These are phyloP conservation scores for Aethes cnicana DNA, from an alignment of 2,888 invertebrate genomes.

Conservation along the genomic window DNA sequence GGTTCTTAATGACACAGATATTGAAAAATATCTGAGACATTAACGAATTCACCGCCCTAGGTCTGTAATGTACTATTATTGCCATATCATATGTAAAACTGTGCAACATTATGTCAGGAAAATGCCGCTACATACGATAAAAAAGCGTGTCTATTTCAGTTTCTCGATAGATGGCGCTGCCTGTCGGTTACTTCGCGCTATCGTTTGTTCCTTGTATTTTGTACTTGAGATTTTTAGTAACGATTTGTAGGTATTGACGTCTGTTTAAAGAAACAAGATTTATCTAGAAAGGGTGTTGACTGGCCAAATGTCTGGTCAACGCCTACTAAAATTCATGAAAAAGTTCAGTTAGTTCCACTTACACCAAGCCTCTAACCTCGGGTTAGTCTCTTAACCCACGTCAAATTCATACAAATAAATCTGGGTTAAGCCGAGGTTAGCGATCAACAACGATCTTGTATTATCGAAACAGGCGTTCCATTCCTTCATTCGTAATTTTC, in stretches of 20 bases:
- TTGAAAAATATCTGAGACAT: neutral
- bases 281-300: slow-evolving; percentile 41
- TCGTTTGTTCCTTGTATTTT: slow-evolving; percentile 23
- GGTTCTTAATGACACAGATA: no score
- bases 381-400: no score
- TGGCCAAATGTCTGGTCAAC: slow-evolving; percentile 31
- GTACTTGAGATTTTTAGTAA: neutral
- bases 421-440: no score
- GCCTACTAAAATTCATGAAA: slow-evolving; percentile 16
- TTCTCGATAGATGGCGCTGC: slow-evolving; percentile 28
- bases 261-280: slow-evolving; percentile 41
- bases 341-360: neutral
- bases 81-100: neutral
- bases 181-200: slow-evolving; percentile 35
- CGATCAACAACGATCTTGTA: no score
- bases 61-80: no score
- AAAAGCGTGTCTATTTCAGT: neutral
- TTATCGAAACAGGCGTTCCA: no score
- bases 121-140: neutral
- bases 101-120: neutral
- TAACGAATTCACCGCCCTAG: no score
- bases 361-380: no score
- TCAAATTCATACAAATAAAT: no score
- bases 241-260: slow-evolving; percentile 16
- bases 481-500: no score